Conservation (phyloP, 2,797 vertebrate species). For the Oreonectes daqikongensis region DNA sequence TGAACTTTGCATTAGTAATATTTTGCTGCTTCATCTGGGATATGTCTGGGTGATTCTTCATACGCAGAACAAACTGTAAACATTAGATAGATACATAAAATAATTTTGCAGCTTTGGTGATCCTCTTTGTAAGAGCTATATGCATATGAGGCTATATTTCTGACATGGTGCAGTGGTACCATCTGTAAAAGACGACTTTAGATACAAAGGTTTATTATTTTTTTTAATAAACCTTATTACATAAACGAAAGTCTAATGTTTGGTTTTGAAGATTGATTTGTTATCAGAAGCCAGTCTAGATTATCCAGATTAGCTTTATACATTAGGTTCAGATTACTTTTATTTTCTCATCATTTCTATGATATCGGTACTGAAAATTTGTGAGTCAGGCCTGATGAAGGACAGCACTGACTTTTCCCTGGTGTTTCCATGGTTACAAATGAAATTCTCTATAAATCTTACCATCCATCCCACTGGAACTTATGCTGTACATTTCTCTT, state of each 20-base stretch:
- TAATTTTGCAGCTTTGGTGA: not conserved
- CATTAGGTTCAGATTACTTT: not conserved
- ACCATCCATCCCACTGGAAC: not conserved
- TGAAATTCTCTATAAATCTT: not conserved
- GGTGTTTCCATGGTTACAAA: conserved; percentile 30
- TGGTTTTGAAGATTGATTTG: not conserved
- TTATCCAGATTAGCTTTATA: not conserved
- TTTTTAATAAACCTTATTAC: not conserved
- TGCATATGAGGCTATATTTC: no score
- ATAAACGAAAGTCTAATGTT: not conserved
- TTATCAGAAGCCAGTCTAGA: not conserved
- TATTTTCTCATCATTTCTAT: not conserved
- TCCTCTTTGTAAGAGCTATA: no score
- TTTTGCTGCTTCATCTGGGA: conserved; percentile 2
- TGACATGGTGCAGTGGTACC: no score
- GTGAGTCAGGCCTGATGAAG: conserved; percentile 19
- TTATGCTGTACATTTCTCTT: conserved; percentile 10
- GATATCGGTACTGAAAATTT: conserved; percentile 16
- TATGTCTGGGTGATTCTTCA: conserved; percentile 7
- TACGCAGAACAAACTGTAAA: not conserved
- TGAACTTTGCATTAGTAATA: conserved; percentile 19
- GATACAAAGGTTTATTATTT: not conserved
- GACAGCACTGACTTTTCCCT: conserved; percentile 13
- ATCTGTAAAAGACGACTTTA: not conserved
- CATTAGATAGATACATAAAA: not conserved